Base-by-base conservation (phyloP, 2,888 invertebrate genomes). In the Cephus rjabovi region DNA sequence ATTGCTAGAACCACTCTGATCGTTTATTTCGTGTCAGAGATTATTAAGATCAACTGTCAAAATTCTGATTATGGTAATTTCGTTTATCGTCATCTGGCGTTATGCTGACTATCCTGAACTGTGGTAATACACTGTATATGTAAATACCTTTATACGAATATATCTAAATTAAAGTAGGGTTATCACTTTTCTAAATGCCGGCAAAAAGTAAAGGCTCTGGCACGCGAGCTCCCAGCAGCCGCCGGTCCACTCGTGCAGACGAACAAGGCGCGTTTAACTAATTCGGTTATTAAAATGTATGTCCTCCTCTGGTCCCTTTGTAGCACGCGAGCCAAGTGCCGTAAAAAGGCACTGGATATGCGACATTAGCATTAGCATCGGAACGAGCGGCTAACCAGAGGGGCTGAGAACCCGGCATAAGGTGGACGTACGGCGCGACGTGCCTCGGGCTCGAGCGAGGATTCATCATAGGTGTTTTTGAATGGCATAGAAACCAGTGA, bases 271-370 rank as follows among this genome's bases (percentile, higher is more conserved):
- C 83, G 80, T 85, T 85, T 84, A 84, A 85, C 86, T 87, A 87
- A 88, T 88, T 86, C 83, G 86, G 81, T 86, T 87, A 88, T 87
- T 88, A 85, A 87, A 87, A 88, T 85, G 88, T 85, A 88, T 84
- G 84, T 81, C 83, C 78, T 79, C 73, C 74, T 56, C 77, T 81
- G 78, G 75, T 78, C 77, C 75, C 79, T 82, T 83, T 81, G 83
- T 81, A 77, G 81, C 81, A 81, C 83, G 81, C 84, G 81, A 77
- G 76, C 78, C 73, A 69, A 71, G 30, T 34, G 33, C 11, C 30
- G 75, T 75, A 78, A 84, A 83, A 83, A 79, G 40, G 37, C 70
- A 34, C 23, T 34, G 37, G 12, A 34, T 77, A 75, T 80, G 83
- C 80, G 80, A 83, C 80, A 78, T 83, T 84, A 81, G 76, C 83